Base-by-base conservation (phyloP, 1,140 invertebrate species). In the Leptinotarsa defecta region DNA sequence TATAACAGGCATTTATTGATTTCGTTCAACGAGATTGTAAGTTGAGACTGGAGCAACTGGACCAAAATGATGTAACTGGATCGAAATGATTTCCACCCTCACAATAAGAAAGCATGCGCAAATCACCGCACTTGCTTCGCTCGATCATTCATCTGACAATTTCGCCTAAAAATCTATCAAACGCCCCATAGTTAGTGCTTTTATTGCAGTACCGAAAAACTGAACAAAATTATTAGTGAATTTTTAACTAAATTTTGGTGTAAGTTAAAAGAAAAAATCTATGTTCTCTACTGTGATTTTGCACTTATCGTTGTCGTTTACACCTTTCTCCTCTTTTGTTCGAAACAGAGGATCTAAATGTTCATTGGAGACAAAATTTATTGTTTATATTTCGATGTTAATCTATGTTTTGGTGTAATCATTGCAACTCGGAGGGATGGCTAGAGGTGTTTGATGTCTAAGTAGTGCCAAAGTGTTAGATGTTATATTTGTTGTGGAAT, bases 241-340 rank as follows among this genome's bases (percentile, higher is more conserved):
- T 81, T 83, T 77, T 77, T 81, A 79, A 80, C 78, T 79, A 80
- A 80, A 77, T 77, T 81, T 82, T 81, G 81, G 79, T 81, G 81
- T 83, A 83, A 83, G 81, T 82, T 76, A 49, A 64, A 71, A 63
- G 70, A 62, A 24, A 62, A 78, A 73, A 77, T 67, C 61, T 81
- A 70, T 76, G 75, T 81, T 77, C 81, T 74, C 74, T 77, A 43
- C 34, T 43, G 34, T 81, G 63, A 78, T 80, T 78, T 80, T 83
- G 81, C 81, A 83, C 80, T 80, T 68, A 81, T 81, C 78, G 77
- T 81, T 82, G 81, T 82, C 78, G 80, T 81, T 57, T 77, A 81
- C 78, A 81, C 79, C 81, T 81, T 78, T 78, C 73, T 78, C 73
- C 72, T 78, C 74, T 75, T 76, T 74, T 73, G 24, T 27, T 27